Conservation (phyloP, 2,888 invertebrate genomes). For the Galerucella pusilla region DNA sequence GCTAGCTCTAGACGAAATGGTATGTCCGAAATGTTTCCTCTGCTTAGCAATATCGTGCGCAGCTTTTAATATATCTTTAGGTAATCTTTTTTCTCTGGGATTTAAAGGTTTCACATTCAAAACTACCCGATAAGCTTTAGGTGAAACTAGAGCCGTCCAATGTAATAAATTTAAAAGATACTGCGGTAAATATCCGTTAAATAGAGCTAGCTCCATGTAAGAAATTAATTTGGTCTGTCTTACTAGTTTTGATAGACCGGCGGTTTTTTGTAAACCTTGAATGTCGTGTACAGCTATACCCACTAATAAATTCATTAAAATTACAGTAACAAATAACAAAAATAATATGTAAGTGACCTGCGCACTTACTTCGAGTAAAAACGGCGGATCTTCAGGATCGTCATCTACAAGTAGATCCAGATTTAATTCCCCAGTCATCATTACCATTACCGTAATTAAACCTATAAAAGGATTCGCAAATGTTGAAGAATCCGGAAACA, state of each 20-base stretch:
- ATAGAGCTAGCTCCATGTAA: constrained; percentile 84
- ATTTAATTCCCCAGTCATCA: constrained; percentile 91
- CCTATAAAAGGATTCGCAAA: constrained; percentile 88
- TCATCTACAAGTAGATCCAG: constrained; percentile 80
- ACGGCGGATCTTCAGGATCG: constrained; percentile 80
- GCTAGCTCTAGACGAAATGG: constrained; percentile 74
- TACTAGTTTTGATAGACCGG: constrained; percentile 84
- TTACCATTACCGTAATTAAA: constrained; percentile 84
- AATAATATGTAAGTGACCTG: constrained; percentile 86
- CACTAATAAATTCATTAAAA: constrained; percentile 86
- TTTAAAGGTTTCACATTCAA: constrained; percentile 85
- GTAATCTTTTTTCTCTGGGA: constrained; percentile 83
- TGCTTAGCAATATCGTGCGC: constrained; percentile 85
- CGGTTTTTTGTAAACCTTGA: constrained; percentile 86
- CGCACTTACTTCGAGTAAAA: constrained; percentile 81
- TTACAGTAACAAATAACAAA: constrained; percentile 84
- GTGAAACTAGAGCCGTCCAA: constrained; percentile 82
- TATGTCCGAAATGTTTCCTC: constrained; percentile 76
- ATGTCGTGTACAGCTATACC: constrained; percentile 91
- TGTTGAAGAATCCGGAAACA: constrained; percentile 84
- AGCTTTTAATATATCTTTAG: constrained; percentile 81
- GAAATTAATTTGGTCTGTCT: constrained; percentile 88
- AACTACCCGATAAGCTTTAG: constrained; percentile 84
- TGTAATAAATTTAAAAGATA: constrained; percentile 79
- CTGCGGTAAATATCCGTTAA: constrained; percentile 82